phyloP scores from a whole-genome alignment of 2,797 vertebrate species.

The Sandelia bainsii region DNA sequence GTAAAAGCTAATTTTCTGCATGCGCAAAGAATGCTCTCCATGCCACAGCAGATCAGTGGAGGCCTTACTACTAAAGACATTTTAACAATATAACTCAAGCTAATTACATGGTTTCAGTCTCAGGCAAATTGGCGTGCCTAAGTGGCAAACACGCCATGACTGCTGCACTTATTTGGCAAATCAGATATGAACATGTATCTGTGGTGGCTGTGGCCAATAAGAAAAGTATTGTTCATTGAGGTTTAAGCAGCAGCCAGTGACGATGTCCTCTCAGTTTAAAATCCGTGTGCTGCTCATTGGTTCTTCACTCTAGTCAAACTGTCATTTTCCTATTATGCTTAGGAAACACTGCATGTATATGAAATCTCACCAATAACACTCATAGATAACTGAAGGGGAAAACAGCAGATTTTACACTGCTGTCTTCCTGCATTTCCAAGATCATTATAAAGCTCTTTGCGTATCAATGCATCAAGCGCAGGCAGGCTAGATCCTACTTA shows the following conservation, averaged over 20 bases:
- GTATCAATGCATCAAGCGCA: conserved; percentile 18
- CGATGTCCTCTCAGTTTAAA: conserved; percentile 23
- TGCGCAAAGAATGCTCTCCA: conserved; percentile 43
- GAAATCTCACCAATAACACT: conserved; percentile 42
- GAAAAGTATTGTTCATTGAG: conserved; percentile 15
- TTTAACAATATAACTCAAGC: conserved; percentile 8
- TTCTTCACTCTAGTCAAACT: conserved; percentile 52
- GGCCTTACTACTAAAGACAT: conserved; percentile 24
- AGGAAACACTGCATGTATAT: conserved; percentile 51
- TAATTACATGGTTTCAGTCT: conserved; percentile 22
- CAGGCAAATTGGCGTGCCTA: conserved; percentile 13
- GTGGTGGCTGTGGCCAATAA: conserved; percentile 24
- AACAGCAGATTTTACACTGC: conserved; percentile 1
- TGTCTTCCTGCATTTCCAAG: conserved; percentile 19
- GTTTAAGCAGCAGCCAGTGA: conserved; percentile 33
- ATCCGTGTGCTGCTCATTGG: conserved; percentile 44
- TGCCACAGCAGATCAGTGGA: conserved; percentile 12
- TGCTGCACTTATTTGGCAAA: conserved; percentile 71
- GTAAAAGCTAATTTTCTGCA: conserved; percentile 35
- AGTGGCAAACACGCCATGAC: conserved; percentile 35
- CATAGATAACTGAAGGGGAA: conserved; percentile 6
- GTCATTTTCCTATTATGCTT: conserved; percentile 46
- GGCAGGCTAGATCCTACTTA: conserved; percentile 34
- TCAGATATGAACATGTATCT: conserved; percentile 25
- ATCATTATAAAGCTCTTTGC: conserved; percentile 57